Percentiles rank a stretch among this genome's conserved stretches.
Conservation (phyloP, 2,797 vertebrate genomes). For the Poeciliopsis gracilis region DNA sequence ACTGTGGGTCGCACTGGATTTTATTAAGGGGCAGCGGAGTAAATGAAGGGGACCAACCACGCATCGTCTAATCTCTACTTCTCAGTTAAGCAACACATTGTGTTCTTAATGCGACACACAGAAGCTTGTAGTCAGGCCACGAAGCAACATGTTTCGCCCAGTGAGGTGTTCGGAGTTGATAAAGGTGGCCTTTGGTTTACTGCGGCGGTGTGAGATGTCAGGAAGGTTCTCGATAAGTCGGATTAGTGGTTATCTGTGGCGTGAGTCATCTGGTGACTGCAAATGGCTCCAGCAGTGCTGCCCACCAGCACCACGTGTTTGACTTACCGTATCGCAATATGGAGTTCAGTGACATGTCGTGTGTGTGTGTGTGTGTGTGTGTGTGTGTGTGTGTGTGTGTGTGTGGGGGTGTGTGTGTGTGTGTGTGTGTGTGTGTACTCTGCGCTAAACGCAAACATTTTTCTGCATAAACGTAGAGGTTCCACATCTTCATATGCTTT, state of each 20-base stretch:
- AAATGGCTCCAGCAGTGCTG: slow-evolving; percentile 32
- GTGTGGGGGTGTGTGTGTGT: no score
- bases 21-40: neutral
- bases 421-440: slow-evolving; percentile 19
- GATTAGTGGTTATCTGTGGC: slow-evolving; percentile 49
- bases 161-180: slow-evolving; percentile 39
- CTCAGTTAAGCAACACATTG: neutral
- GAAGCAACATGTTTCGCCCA: neutral
- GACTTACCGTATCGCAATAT: slow-evolving; percentile 22
- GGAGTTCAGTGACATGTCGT: slow-evolving; percentile 24
- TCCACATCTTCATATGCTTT: neutral
- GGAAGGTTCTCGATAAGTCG: slow-evolving; percentile 55
- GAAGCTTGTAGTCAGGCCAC: neutral
- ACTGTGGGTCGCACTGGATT: neutral
- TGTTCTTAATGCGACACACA: neutral
- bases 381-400: no score
- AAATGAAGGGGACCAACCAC: neutral
- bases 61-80: neutral
- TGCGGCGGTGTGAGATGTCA: slow-evolving; percentile 27
- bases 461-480: neutral
- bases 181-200: slow-evolving; percentile 33
- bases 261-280: slow-evolving; percentile 50
- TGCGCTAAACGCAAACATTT: neutral
- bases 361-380: no score
- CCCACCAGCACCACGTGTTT: slow-evolving; percentile 30